These are phyloP conservation scores for Perca fluviatilis DNA, from an alignment of 2,113 vertebrate genomes.

Conservation along the genomic window DNA sequence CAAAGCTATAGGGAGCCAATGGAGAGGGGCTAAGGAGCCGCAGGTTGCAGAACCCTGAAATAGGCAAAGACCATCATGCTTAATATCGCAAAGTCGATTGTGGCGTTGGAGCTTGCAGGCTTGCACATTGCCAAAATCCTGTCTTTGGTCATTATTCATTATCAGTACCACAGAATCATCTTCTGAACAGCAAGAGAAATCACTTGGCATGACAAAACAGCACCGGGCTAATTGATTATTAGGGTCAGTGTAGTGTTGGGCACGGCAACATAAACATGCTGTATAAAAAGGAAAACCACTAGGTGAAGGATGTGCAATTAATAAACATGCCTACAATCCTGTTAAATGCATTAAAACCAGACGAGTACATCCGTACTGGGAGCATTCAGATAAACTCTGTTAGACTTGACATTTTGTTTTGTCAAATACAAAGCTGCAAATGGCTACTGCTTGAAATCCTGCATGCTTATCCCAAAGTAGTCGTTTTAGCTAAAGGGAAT, in stretches of 20 bases:
- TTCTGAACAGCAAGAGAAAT: conserved; percentile 43
- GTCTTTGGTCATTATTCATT: conserved; percentile 23
- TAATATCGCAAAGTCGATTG: neutral
- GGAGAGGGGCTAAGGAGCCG: no score
- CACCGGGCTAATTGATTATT: conserved; percentile 44
- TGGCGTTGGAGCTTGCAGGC: neutral
- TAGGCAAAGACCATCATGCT: neutral
- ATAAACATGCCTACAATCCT: conserved; percentile 37
- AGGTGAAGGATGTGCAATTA: conserved; percentile 30
- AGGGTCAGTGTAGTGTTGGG: conserved; percentile 44
- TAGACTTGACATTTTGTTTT: conserved; percentile 32
- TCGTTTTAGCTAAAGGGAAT: conserved; percentile 45
- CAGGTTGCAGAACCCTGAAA: neutral
- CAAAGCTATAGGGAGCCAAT: no score
- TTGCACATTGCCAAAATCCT: conserved; percentile 1
- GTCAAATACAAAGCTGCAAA: conserved; percentile 34
- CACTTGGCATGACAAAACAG: conserved; percentile 33
- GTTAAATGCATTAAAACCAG: conserved; percentile 24
- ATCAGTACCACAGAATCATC: conserved; percentile 29
- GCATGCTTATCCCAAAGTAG: conserved; percentile 16
- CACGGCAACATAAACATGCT: conserved; percentile 40
- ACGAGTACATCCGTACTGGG: neutral
- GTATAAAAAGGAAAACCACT: conserved; percentile 7
- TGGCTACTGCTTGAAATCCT: conserved; percentile 38
- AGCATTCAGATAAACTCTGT: conserved; percentile 23